Evolutionary conservation across 2,113 vertebrate species (phyloP).

Genomic region (Condylura cristata): DNA sequence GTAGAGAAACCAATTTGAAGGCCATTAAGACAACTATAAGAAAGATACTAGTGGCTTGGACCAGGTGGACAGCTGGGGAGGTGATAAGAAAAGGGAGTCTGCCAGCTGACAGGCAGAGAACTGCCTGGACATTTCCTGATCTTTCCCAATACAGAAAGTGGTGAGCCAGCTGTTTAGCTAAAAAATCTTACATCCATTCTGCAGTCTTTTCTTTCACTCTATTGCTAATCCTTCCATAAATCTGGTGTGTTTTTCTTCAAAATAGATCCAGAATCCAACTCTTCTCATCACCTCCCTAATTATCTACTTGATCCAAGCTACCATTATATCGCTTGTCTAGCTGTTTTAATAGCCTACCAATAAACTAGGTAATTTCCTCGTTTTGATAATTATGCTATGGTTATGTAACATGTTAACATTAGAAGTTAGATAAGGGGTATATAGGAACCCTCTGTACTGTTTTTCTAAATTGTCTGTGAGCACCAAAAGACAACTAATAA

Average conservation of each 20-base stretch:
- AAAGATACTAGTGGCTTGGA: background rate
- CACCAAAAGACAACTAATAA: constrained; percentile 2
- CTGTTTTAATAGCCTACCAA: constrained; percentile 18
- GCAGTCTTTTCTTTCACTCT: background rate
- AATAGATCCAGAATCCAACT: background rate
- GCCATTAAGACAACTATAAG: constrained; percentile 29
- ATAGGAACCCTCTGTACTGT: background rate
- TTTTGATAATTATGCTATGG: constrained; percentile 1
- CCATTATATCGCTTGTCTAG: constrained; percentile 1
- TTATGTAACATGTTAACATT: constrained; percentile 22
- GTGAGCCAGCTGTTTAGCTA: background rate
- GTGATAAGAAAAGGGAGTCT: constrained; percentile 16
- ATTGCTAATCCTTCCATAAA: background rate
- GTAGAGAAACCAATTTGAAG: constrained; percentile 30
- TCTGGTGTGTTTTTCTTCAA: background rate
- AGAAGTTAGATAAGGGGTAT: background rate
- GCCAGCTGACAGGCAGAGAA: constrained; percentile 14
- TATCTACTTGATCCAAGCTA: constrained; percentile 16
- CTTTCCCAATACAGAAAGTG: background rate
- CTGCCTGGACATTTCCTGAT: background rate
- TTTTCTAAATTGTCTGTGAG: constrained; percentile 47
- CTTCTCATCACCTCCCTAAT: background rate
- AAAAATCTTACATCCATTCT: background rate
- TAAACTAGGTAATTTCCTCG: constrained; percentile 40
- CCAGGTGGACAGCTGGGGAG: constrained; percentile 32